A percentile compares a stretch with the other conserved stretches of the same genome.
Conservation (phyloP, 1,140 invertebrate genomes). For the Gryllus bimaculatus region DNA sequence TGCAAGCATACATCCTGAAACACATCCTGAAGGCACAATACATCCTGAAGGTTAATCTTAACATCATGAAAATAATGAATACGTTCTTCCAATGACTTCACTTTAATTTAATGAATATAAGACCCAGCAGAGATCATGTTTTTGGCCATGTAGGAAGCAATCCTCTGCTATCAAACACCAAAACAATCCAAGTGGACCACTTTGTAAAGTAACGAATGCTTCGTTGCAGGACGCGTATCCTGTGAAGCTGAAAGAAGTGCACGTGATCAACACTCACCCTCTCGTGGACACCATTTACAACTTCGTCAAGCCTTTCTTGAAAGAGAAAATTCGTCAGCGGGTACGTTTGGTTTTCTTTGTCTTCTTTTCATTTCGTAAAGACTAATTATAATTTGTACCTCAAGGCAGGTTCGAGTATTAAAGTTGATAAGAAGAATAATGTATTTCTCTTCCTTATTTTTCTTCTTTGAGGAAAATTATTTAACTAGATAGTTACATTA, state of each 20-base stretch:
- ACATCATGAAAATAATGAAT: too few relatives aligned
- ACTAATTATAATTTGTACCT: background rate
- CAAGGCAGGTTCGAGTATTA: background rate
- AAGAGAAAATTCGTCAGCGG: slow-evolving; percentile 74
- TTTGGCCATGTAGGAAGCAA: too few relatives aligned
- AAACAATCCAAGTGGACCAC: too few relatives aligned
- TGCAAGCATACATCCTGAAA: too few relatives aligned
- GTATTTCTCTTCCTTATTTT: too few relatives aligned
- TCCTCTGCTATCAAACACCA: too few relatives aligned
- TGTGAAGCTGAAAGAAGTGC: slow-evolving; percentile 73
- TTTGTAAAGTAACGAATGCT: background rate
- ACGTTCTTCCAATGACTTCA: too few relatives aligned
- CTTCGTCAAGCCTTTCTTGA: slow-evolving; percentile 74
- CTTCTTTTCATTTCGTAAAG: background rate
- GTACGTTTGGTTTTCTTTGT: slow-evolving; percentile 27
- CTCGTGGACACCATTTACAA: slow-evolving; percentile 71
- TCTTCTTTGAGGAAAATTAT: background rate
- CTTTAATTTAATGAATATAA: too few relatives aligned
- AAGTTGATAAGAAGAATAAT: too few relatives aligned
- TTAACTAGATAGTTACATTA: background rate
- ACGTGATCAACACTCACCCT: slow-evolving; percentile 72
- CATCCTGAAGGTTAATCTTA: too few relatives aligned
- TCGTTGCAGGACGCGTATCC: slow-evolving; percentile 65
- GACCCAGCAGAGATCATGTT: too few relatives aligned
- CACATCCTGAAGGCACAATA: too few relatives aligned